Evolutionary conservation across 2,888 invertebrate genomes (phyloP).

Genomic region (Holacanthella duospinosa): DNA sequence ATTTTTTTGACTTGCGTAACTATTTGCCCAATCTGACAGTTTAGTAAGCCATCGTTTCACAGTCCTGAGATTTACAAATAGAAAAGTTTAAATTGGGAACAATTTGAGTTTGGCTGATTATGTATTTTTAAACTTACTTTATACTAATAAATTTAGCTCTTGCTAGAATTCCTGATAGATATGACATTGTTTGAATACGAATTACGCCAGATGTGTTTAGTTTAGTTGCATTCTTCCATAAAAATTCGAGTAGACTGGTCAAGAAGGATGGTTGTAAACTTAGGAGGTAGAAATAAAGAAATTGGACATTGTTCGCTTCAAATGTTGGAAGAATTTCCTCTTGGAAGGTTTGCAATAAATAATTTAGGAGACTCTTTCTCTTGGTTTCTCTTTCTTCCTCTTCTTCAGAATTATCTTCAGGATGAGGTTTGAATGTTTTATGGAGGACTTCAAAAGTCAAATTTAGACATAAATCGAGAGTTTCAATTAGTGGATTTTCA

Average conservation of each 20-base stretch:
- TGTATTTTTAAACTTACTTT: conserved; percentile 44
- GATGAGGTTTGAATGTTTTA: conserved; percentile 40
- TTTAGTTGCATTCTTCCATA: conserved; percentile 64
- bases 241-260: conserved; percentile 56
- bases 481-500: conserved; percentile 50
- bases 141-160: conserved; percentile 55
- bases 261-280: conserved; percentile 52
- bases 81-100: conserved; percentile 1
- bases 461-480: conserved; percentile 66
- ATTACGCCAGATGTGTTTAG: conserved; percentile 54
- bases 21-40: conserved; percentile 73
- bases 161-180: conserved; percentile 63
- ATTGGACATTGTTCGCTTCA: conserved; percentile 69
- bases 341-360: conserved; percentile 62
- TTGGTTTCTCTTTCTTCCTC: neutral
- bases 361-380: conserved; percentile 50
- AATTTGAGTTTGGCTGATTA: neutral
- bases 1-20: conserved; percentile 63
- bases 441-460: conserved; percentile 60
- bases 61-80: too few relatives aligned
- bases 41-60: conserved; percentile 56
- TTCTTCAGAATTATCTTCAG: neutral
- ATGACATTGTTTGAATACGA: conserved; percentile 59
- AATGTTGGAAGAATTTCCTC: conserved; percentile 70
- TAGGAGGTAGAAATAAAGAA: conserved; percentile 61